Evolutionary conservation across 2,888 invertebrate genomes (phyloP).

Genomic region (Caenorhabditis angaria): DNA sequence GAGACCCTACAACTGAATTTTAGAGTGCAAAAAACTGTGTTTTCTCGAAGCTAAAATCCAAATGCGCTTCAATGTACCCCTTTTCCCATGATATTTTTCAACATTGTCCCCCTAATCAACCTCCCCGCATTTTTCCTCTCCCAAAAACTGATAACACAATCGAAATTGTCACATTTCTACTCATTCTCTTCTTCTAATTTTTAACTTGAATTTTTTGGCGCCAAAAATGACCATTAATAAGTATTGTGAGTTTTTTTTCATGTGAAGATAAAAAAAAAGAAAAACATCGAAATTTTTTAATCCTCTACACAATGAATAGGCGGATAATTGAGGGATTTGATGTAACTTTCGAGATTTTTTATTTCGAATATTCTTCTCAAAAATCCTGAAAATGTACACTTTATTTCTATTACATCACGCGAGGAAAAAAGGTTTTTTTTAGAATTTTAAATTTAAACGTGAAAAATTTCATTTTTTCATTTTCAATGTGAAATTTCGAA

Average conservation of each 20-base stretch:
- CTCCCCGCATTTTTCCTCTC: too few species aligned
- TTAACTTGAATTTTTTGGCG: background rate
- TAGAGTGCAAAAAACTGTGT: too few species aligned
- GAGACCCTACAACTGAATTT: too few species aligned
- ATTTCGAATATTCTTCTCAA: background rate
- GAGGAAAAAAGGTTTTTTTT: slow-evolving; percentile 5
- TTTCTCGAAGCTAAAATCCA: too few species aligned
- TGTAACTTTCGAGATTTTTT: slow-evolving; percentile 4
- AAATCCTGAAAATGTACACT: slow-evolving; percentile 26
- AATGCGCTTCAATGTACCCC: too few species aligned
- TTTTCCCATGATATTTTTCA: too few species aligned
- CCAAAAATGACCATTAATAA: slow-evolving; percentile 33
- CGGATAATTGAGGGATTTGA: slow-evolving; percentile 10
- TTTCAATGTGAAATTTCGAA: background rate
- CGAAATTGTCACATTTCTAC: background rate
- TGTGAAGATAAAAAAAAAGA: background rate
- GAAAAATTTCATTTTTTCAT: too few species aligned
- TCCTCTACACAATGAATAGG: slow-evolving; percentile 5
- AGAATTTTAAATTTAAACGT: too few species aligned
- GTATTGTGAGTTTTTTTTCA: slow-evolving; percentile 37
- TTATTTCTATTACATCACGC: slow-evolving; percentile 39
- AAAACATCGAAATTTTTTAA: background rate
- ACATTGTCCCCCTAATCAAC: too few species aligned
- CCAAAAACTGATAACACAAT: background rate
- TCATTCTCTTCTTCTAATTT: background rate